Base-by-base conservation (phyloP, 2,113 vertebrate species). In the Tupaia chinensis region DNA sequence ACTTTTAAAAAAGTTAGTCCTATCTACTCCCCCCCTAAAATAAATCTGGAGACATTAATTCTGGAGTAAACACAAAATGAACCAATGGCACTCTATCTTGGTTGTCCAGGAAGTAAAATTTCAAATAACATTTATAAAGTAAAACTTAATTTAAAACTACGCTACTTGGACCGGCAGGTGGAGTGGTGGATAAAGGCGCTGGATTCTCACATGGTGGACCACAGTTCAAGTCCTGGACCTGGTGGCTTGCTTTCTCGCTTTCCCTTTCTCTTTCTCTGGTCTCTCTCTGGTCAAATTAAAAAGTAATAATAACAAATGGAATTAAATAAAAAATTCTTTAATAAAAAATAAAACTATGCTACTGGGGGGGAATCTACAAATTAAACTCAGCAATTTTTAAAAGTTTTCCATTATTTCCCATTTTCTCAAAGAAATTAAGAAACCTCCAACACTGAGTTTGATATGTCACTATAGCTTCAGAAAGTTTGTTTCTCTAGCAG, bases 361-460 rank as follows among this genome's bases (percentile, higher is more conserved):
- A 44, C 44, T 3, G 44, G 44, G 44, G 5, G 44, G 44, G 44
- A 69, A 72, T 16, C 34, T 66, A 88, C 72, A 58, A 68, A 89
- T 87, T 87, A 74, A 82, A 87, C 53, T 82, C 23, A 84, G 32
- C 25, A n/a, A 70, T 84, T 86, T 65, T 72, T 82, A 61, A n/a
- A 89, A 81, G 7, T 72, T 73, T 86, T 76, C 76, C 54, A 84
- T 19, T 83, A 86, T 83, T 91, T 93, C 61, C 58, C 44, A 86
- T 5, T 93, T 44, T 85, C 77, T 85, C 54, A 92, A 78, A 11
- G 22, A 95, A 93, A 86, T 19, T 44, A 27, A 93, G 16, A 93
- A 94, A 80, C 10, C 34, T 92, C 9, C 15, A 87, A 53, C 74
- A 91, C 65, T 86, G 23, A 92, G 54, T 17, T 84, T 84, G 56